Evolutionary conservation across 2,888 invertebrate genomes (phyloP).

Genomic region (Chymomyza procnemis): DNA sequence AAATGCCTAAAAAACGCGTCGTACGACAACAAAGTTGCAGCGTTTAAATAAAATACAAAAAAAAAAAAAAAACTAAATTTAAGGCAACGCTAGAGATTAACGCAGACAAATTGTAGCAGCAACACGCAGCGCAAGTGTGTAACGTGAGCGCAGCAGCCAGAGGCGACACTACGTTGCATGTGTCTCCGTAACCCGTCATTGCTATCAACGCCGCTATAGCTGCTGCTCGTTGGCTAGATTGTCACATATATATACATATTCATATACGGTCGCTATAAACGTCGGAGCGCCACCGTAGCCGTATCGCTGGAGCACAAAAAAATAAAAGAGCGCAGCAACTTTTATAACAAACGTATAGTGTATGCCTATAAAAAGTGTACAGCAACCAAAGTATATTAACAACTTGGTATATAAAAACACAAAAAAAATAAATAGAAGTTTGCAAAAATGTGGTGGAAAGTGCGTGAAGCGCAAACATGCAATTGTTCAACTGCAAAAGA

Average conservation of each 20-base stretch:
- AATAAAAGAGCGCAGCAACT: constrained; percentile 16
- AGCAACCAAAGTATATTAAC: constrained; percentile 29
- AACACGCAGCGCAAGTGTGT: constrained; percentile 23
- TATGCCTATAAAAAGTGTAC: constrained; percentile 16
- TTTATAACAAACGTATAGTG: constrained; percentile 26
- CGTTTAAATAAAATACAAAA: constrained; percentile 37
- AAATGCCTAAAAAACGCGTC: constrained; percentile 46
- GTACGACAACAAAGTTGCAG: constrained; percentile 45
- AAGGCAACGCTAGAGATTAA: constrained; percentile 14
- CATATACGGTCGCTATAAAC: too few relatives aligned
- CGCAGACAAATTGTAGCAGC: constrained; percentile 15
- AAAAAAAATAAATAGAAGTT: constrained; percentile 27
- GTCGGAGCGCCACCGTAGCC: background rate
- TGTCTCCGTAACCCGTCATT: constrained; percentile 2
- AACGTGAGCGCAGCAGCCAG: constrained; percentile 23
- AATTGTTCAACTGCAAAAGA: constrained; percentile 53
- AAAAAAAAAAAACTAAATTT: constrained; percentile 25
- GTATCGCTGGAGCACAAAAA: background rate
- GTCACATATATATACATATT: too few relatives aligned
- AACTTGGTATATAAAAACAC: constrained; percentile 1
- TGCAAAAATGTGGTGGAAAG: constrained; percentile 13
- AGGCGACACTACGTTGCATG: constrained; percentile 9
- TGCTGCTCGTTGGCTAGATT: background rate
- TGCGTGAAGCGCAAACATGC: constrained; percentile 49
- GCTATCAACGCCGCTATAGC: background rate